These are phyloP conservation scores for Sinocyclocheilus grahami DNA, from an alignment of 2,113 vertebrate species.

Conservation along the genomic window DNA sequence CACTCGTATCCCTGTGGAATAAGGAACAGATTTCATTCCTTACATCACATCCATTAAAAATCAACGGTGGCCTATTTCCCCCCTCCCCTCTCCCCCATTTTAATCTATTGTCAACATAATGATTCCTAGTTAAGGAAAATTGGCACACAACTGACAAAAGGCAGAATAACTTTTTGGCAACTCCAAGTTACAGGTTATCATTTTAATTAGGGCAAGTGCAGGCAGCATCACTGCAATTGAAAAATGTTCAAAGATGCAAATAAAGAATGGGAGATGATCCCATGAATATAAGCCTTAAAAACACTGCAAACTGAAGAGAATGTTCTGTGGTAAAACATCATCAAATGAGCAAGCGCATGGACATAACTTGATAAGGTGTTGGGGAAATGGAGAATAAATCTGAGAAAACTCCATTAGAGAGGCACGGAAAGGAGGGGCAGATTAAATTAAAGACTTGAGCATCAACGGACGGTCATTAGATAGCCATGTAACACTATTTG, in stretches of 20 bases:
- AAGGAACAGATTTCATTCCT: not conserved
- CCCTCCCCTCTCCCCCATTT: not conserved
- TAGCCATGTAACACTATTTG: not conserved
- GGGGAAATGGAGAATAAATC: constrained; percentile 6
- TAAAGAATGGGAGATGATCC: not conserved
- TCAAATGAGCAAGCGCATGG: not conserved
- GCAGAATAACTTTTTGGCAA: constrained; percentile 11
- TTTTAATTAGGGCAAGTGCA: constrained; percentile 21
- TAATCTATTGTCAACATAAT: not conserved
- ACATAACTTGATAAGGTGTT: constrained; percentile 7
- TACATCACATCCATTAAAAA: constrained; percentile 2
- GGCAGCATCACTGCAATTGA: not conserved
- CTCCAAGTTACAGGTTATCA: not conserved
- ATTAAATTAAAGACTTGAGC: constrained; percentile 3
- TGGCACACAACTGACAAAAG: constrained; percentile 7
- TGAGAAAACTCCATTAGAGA: constrained; percentile 19
- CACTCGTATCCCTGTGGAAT: not conserved
- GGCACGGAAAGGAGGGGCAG: not conserved
- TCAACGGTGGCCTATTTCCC: not conserved
- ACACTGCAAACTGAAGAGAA: not conserved
- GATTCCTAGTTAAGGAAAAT: not conserved
- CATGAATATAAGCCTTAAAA: not conserved
- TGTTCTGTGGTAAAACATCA: not conserved
- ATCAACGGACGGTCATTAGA: not conserved
- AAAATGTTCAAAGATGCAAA: not conserved